phyloP scores from a whole-genome alignment of 1,140 invertebrate genomes.

The Popillia japonica region DNA sequence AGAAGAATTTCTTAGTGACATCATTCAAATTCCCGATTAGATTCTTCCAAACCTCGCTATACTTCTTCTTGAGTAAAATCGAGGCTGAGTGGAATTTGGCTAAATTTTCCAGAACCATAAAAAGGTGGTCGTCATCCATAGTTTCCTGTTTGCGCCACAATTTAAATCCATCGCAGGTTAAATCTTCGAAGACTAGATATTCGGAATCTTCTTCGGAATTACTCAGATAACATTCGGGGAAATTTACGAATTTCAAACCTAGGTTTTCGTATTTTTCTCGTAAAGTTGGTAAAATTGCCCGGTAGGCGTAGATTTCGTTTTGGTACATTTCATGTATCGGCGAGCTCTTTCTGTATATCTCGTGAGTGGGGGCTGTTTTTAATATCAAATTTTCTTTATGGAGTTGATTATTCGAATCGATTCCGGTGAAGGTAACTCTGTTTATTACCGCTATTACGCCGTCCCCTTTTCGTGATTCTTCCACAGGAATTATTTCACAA shows the following conservation, averaged over 20 bases:
- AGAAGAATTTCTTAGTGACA: not conserved
- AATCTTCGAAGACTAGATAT: not conserved
- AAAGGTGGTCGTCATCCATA: not conserved
- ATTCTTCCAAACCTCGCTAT: not conserved
- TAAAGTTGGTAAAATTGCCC: not conserved
- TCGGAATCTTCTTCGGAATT: not conserved
- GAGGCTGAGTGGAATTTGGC: conserved; percentile 10
- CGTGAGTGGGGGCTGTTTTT: not conserved
- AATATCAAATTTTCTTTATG: not conserved
- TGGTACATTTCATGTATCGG: conserved; percentile 9
- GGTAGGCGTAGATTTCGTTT: conserved; percentile 1
- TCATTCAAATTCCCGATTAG: not conserved
- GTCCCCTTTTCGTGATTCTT: not conserved
- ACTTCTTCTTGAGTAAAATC: not conserved
- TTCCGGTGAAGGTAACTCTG: not conserved
- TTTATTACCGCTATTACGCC: conserved; percentile 15
- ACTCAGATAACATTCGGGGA: not conserved
- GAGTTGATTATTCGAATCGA: not conserved
- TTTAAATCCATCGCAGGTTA: not conserved
- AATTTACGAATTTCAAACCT: not conserved
- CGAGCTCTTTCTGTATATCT: not conserved
- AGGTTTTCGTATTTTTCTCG: not conserved
- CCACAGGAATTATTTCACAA: not conserved
- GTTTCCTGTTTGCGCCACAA: not conserved
- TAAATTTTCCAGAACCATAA: not conserved